Base-by-base conservation (phyloP, 1,140 invertebrate genomes). In the Nymphalis io region DNA sequence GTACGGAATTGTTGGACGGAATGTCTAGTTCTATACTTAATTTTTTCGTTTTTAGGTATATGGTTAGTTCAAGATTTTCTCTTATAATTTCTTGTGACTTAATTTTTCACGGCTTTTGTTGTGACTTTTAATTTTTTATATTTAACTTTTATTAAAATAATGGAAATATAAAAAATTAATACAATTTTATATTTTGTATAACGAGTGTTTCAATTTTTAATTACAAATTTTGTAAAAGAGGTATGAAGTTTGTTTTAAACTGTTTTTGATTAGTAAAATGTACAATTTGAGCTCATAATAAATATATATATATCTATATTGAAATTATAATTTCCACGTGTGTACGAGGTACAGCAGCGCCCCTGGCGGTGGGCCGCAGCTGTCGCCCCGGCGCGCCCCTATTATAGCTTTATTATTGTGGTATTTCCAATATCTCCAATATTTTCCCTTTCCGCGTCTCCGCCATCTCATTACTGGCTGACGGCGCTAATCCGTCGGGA, bases 401-500 rank as follows among this genome's bases (percentile, higher is more conserved):
- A 79, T 86, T 84, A 83, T 61, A 77, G 77, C 78, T 79, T 87
- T 78, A 85, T 89, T 89, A 87, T 84, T 87, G 82, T 82, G 74
- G 75, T 78, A 75, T 76, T 76, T 82, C 42, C 46, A 59, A 10
- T 67, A 67, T 60, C 33, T 67, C 80, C 84, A 87, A 90, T 88
- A 88, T 88, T 90, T 78, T 84, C 81, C 46, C 48, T 10, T 53
- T 21, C 20, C 48, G 20, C 20, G 18, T 80, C 79, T 21, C 68
- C 80, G 76, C 81, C 82, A 85, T 88, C 88, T 90, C 88, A 90
- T 90, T 90, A 90, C 82, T 79, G 74, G 70, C 72, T 74, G 83
- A 81, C 83, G 79, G 73, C 76, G 75, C 83, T 89, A 89, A 89
- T 90, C 88, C 86, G 81, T 74, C 86, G 87, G 86, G 88, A 90